Percentiles rank a stretch among this genome's conserved stretches.
Evolutionary conservation across 2,113 vertebrate species (phyloP).

Genomic region (Illadopsis cleaveri): DNA sequence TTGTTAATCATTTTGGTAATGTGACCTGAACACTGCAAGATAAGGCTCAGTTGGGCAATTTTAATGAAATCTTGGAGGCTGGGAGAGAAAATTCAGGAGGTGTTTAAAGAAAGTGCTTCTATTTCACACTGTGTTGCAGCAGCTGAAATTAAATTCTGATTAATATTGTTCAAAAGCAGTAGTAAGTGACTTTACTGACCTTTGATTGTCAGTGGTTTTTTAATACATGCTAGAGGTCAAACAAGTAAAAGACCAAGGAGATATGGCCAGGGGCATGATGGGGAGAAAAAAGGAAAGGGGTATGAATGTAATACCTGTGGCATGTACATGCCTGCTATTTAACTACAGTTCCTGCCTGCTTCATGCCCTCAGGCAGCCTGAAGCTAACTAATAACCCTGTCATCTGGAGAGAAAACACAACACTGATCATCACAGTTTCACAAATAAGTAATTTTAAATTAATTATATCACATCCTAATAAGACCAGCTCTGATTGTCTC

Average conservation of each 20-base stretch:
- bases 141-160: constrained; percentile 26
- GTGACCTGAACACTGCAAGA: background rate
- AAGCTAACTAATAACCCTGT: constrained; percentile 54
- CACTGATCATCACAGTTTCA: constrained; percentile 28
- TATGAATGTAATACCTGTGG: background rate
- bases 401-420: constrained; percentile 42
- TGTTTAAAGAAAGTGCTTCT: background rate
- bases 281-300: background rate
- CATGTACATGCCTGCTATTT: background rate
- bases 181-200: background rate
- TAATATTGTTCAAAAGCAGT: background rate
- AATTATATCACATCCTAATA: constrained; percentile 44
- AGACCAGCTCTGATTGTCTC: constrained; percentile 30
- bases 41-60: background rate
- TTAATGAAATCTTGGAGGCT: background rate
- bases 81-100: background rate
- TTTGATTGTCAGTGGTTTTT: background rate
- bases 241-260: background rate
- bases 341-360: background rate
- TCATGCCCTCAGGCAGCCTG: background rate
- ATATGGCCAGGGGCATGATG: background rate
- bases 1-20: background rate
- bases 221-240: background rate
- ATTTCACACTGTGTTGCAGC: background rate
- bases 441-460: constrained; percentile 64